Base-by-base conservation (phyloP, 2,113 vertebrate species). In the Neodontobutis hainanensis region DNA sequence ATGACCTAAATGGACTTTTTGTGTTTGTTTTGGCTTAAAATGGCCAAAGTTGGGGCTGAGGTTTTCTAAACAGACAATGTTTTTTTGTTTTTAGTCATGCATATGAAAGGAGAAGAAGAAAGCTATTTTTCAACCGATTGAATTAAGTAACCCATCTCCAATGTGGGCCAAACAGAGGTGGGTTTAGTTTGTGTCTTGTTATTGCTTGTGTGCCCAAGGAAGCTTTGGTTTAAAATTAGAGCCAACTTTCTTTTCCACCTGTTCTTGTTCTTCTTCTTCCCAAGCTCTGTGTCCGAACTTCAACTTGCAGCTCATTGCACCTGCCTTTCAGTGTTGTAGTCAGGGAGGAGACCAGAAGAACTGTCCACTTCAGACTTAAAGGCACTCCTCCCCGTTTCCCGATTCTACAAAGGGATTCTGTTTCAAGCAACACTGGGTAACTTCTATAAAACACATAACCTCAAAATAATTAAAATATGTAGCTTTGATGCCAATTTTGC, bases 301-400 rank as follows among this genome's bases (percentile, higher is more conserved):
- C 35, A 38, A 8, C 43, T 58, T n/a, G 47, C n/a, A 43, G 19
- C 19, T 27, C 19, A 27, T 27, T 27, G 19, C 45, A 66, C 74
- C 68, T 69, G 57, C 72, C 68, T 70, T 78, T 34, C 65, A 49
- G 42, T 61, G 35, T 44, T 62, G 27, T 2, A 38, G 34, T 65
- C 12, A 67, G 12, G 51, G 60, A 63, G 36, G 55, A 1, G 16
- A 49, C 16, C 19, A 46, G 40, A 65, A 40, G 49, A 58, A 40
- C 50, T 69, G 68, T 80, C 74, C 75, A 79, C 72, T 70, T 77
- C 47, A 83, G 70, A 79, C 81, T 85, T 70, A 80, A 86, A 77
- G 75, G 11, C 70, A 62, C 70, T 74, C 77, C 84, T 73, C 67
- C 71, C 75, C 57, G 3, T 27, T 27, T 27, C 19, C 19, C 19